Percentiles rank a stretch among this genome's conserved stretches.
Evolutionary conservation across 2,888 invertebrate species (phyloP).

Genomic region (Thecophora atra): DNA sequence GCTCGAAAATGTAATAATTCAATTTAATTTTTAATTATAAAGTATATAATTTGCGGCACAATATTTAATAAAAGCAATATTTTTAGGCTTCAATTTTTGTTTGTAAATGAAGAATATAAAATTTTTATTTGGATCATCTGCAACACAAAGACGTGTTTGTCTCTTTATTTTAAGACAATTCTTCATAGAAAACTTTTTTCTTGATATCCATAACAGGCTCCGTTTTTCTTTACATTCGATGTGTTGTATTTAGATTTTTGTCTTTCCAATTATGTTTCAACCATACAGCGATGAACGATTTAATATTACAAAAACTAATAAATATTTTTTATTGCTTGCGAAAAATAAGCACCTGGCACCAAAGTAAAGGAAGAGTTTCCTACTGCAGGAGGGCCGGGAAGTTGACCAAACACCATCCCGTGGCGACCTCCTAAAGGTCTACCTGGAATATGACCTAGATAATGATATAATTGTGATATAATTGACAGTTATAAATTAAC

Average conservation of each 20-base stretch:
- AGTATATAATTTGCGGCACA: too few relatives aligned
- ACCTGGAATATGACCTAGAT: constrained; percentile 72
- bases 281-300: not conserved
- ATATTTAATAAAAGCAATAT: not conserved
- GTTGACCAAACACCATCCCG: constrained; percentile 73
- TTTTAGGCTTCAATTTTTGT: not conserved
- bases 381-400: constrained; percentile 68
- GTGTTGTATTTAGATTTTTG: too few relatives aligned
- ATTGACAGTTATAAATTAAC: not conserved
- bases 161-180: too few relatives aligned
- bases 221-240: too few relatives aligned
- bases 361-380: constrained; percentile 67
- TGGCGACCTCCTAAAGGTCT: constrained; percentile 74
- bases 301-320: constrained; percentile 18
- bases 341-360: constrained; percentile 68
- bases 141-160: too few relatives aligned
- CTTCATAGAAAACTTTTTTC: too few relatives aligned
- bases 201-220: too few relatives aligned
- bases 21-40: too few relatives aligned
- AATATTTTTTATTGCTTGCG: constrained; percentile 49
- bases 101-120: constrained; percentile 11
- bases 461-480: constrained; percentile 45
- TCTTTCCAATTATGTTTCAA: not conserved
- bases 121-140: not conserved
- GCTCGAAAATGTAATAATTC: too few relatives aligned